Conservation (phyloP, 1,140 invertebrate species). For the Brachionus sp. region DNA sequence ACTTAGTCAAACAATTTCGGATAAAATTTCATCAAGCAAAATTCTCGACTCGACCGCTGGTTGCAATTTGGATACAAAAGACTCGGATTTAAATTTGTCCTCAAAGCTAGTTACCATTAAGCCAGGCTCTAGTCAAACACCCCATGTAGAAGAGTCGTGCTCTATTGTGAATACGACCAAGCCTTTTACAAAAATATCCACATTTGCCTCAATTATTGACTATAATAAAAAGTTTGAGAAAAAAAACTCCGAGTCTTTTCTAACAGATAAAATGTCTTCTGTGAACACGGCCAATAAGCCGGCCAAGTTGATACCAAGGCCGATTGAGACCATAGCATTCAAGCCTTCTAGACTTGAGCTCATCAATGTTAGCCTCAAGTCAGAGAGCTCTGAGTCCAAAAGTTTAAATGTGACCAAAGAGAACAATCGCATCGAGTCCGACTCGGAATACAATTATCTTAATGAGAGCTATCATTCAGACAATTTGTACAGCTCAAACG, state of each 20-base stretch:
- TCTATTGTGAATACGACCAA: conserved; percentile 27
- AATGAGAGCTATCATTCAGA: conserved; percentile 19
- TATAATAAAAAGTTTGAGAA: conserved; percentile 42
- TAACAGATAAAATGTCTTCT: background rate
- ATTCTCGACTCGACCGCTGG: background rate
- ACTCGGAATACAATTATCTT: background rate
- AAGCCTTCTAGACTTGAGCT: conserved; percentile 15
- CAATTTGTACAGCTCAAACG: conserved; percentile 7
- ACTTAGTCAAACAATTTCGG: background rate
- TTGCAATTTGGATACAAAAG: conserved; percentile 13
- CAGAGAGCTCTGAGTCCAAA: background rate
- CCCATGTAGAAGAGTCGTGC: background rate
- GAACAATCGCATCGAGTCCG: background rate
- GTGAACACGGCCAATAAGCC: background rate
- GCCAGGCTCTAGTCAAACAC: background rate
- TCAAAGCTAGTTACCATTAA: background rate
- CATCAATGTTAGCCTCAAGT: background rate
- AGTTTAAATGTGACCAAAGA: background rate
- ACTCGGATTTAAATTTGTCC: background rate
- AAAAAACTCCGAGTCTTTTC: conserved; percentile 37
- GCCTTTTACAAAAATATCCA: conserved; percentile 31
- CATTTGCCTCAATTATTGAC: conserved; percentile 17
- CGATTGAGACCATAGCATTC: conserved; percentile 19
- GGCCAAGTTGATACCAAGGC: conserved; percentile 10
- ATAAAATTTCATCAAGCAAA: conserved; percentile 12